Evolutionary conservation across 2,113 vertebrate genomes (phyloP).

Genomic region (Mugil cephalus): DNA sequence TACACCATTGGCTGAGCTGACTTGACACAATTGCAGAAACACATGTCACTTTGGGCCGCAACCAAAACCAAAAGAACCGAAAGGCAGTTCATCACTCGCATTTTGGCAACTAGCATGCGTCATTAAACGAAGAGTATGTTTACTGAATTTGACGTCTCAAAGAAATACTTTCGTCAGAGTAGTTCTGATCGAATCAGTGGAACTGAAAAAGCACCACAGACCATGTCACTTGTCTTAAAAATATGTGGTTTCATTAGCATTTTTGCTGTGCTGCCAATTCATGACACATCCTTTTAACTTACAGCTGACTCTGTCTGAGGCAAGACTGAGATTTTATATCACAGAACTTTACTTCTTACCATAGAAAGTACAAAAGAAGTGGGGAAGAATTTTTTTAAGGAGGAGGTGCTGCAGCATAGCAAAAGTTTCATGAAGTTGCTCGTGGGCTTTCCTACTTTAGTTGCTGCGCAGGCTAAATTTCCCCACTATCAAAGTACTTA

Average conservation of each 20-base stretch:
- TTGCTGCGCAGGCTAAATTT: background rate
- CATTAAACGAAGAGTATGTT: constrained; percentile 1
- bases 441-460: background rate
- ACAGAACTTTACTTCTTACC: background rate
- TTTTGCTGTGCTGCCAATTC: background rate
- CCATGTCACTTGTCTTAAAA: background rate
- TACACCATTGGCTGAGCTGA: constrained; percentile 2
- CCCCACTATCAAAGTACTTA: background rate
- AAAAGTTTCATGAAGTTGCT: no score
- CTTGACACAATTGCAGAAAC: constrained; percentile 37
- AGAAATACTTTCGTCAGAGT: no score
- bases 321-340: background rate
- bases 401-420: background rate
- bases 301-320: background rate
- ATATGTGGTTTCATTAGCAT: background rate
- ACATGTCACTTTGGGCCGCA: constrained; percentile 2
- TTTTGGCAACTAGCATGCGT: constrained; percentile 18
- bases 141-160: background rate
- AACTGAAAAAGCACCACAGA: background rate
- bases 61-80: constrained; percentile 15
- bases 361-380: background rate
- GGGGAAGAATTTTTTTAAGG: background rate
- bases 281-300: background rate
- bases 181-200: constrained; percentile 6
- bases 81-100: background rate